Base-by-base conservation (phyloP, 2,888 invertebrate species). In the Ectemnius lituratus region DNA sequence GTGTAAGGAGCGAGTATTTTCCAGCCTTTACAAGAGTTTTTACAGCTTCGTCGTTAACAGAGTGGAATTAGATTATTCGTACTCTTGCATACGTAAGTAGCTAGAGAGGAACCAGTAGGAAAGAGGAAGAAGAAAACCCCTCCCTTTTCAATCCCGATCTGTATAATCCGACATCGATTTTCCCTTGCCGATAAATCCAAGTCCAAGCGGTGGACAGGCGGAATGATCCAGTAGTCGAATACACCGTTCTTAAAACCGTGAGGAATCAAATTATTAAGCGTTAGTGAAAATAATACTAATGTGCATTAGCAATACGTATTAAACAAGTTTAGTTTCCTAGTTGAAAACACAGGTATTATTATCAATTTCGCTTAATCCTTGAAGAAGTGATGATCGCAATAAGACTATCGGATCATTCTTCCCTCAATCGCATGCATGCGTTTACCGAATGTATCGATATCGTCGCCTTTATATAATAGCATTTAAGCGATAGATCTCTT, bases 21-120 rank as follows among this genome's bases (percentile, higher is more conserved):
- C 66, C 62, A 66, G 57, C 71, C 69, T 80, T 78, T 80, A 73
- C 76, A 81, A 79, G 52, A 62, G 70, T 86, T 87, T 87, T 87
- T 86, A 87, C 84, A 80, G 84, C 85, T 85, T 84, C 64, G 67
- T 80, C 78, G 79, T 85, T 77, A 76, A 68, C 63, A 37, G 73
- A 66, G 62, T 70, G 75, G 60, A 76, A 67, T 52, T 82, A 77
- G 76, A 76, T 23, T 77, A 71, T 67, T 70, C 70, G 49, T 74
- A 73, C n/a, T 37, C 61, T 59, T 59, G 28, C 68, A 61, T 75
- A 73, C 46, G 11, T 70, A 73, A 20, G 11, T 70, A 64, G 37
- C 27, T 45, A 60, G 74, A 79, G 58, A 23, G 63, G 70, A 28
- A 57, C 57, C 73, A 67, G 71, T 74, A 78, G 73, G 62, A 73